phyloP scores from a whole-genome alignment of 1,140 invertebrate genomes.

The Hesperophylax magnus region DNA sequence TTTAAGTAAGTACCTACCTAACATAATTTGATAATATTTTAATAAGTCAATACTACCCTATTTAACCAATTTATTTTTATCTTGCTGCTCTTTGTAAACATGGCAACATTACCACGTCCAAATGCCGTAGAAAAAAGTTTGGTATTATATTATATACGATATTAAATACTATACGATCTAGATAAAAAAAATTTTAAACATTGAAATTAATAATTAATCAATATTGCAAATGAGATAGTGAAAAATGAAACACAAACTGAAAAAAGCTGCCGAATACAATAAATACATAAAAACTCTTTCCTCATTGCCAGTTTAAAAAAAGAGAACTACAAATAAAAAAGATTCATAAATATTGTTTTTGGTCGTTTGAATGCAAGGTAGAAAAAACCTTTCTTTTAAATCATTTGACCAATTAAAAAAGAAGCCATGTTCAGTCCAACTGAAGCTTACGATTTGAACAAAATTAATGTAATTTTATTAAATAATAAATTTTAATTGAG shows the following conservation, averaged over 20 bases:
- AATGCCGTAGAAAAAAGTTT: neutral
- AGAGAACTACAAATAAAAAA: no score
- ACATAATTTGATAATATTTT: neutral
- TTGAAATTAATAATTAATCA: neutral
- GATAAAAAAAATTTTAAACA: neutral
- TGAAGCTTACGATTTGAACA: no score
- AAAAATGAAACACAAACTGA: neutral
- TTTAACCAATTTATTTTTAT: slow-evolving; percentile 3
- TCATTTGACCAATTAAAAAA: no score
- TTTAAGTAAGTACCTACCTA: neutral
- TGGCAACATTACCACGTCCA: slow-evolving; percentile 10
- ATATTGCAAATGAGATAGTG: neutral
- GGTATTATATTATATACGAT: slow-evolving; percentile 5
- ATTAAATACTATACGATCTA: slow-evolving; percentile 1
- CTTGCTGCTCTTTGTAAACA: neutral
- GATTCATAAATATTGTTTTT: no score
- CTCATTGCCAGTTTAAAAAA: no score
- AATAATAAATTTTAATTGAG: no score
- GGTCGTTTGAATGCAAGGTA: no score
- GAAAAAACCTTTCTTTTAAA: no score
- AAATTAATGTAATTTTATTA: no score
- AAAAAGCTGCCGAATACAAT: neutral
- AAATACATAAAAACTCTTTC: no score
- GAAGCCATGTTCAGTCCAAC: no score
- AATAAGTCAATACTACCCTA: neutral